These are phyloP conservation scores for Panurus biarmicus DNA, from an alignment of 2,113 vertebrate species.

Conservation along the genomic window DNA sequence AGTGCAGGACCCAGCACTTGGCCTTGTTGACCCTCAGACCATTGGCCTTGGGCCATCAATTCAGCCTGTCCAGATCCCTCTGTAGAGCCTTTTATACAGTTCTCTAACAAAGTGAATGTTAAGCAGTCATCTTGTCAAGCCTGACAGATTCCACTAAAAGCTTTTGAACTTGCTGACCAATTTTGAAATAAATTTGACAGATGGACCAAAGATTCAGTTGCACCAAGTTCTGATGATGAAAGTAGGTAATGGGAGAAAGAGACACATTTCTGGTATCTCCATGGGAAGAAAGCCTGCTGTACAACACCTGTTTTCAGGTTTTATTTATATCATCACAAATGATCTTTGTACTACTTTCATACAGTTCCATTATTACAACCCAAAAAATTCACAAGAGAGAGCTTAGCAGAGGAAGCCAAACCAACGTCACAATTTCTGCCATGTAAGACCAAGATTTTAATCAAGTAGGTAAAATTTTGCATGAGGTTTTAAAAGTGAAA, in stretches of 20 bases:
- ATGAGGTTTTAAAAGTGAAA: neutral
- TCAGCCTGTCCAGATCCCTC: neutral
- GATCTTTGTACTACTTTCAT: neutral
- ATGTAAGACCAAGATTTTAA: neutral
- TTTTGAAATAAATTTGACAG: neutral
- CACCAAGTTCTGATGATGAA: accelerated
- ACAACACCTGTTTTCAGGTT: neutral
- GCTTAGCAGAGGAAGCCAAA: neutral
- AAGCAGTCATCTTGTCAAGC: neutral
- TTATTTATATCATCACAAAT: neutral
- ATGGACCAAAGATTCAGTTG: neutral
- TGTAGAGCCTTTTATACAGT: neutral
- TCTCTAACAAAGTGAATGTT: neutral
- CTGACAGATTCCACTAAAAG: neutral
- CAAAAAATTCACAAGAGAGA: neutral
- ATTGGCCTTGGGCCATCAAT: neutral
- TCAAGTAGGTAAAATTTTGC: neutral
- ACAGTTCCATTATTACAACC: neutral
- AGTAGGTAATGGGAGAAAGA: neutral
- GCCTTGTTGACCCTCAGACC: neutral
- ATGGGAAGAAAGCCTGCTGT: neutral
- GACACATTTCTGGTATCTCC: neutral
- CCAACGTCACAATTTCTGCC: neutral
- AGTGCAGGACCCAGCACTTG: neutral
- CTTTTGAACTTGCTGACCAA: neutral